Base-by-base conservation (phyloP, 2,797 vertebrate genomes). In the Vireo griseus region DNA sequence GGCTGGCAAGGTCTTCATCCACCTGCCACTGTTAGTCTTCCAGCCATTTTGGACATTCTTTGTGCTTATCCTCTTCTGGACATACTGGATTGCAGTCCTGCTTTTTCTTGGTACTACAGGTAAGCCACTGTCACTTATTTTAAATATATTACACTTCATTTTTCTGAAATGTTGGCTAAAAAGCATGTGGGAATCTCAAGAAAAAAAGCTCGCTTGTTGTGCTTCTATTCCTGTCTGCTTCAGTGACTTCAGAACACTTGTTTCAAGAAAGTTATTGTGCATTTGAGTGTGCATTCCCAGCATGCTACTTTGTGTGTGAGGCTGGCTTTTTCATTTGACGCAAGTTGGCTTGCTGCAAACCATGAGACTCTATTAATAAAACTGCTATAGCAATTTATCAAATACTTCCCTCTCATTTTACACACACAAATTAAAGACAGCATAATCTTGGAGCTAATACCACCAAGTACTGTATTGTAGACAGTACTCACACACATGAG, bases 11-110 rank as follows among this genome's bases (percentile, higher is more conserved):
- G 99, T 99, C 93, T 99, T 99, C 97, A 98, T 99, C 93, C 98
- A 99, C 97, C 97, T 99, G 82, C 99, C 99, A 0, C 98, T 99
- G 52, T 98, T 99, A 81, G 98, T 99, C 93, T 98, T 99, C 97
- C 99, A 99, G 93, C 99, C 99, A 68, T 99, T 99, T 94, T 98
- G 99, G 98, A 99, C 99, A 25, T 99, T 99, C 96, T 98, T 99
- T 35, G 98, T 98, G 51, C 98, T 99, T 73, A 97, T 99, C 47
- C 81, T 99, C 45, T 99, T 99, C 97, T 99, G 99, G 99, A 83
- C 97, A 3, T 99, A 99, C 97, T 99, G 99, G 99, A 97, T 99
- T 86, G 98, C 98, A 93, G 99, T 99, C 29, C 97, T 99, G 75
- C 98, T 99, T 90, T 99, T 99, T 96, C 98, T 99, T 76, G 99